A percentile compares a stretch with the other conserved stretches of the same genome.
phyloP scores from a whole-genome alignment of 2,113 vertebrate genomes.

The Bufo gargarizans region DNA sequence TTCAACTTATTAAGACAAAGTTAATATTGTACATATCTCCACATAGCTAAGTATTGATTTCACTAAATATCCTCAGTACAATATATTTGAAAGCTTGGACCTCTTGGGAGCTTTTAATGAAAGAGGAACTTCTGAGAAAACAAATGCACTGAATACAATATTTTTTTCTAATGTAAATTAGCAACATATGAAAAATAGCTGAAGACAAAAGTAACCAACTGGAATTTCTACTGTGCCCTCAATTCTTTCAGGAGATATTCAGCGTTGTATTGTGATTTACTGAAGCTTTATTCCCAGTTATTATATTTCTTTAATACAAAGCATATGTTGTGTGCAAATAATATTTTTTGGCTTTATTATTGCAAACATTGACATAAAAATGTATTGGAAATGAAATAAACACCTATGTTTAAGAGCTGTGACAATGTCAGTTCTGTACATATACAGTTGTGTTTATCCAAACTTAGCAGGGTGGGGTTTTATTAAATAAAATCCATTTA shows the following conservation, averaged over 20 bases:
- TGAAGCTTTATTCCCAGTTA: slow-evolving; percentile 9
- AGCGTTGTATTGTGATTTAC: slow-evolving; percentile 12
- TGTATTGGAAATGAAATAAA: slow-evolving; percentile 24
- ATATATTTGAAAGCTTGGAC: neutral
- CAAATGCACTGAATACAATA: neutral
- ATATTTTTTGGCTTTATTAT: neutral
- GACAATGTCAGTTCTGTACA: neutral
- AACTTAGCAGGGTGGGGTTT: neutral
- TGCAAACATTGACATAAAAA: slow-evolving; percentile 16
- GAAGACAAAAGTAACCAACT: neutral
- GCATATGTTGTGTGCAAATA: slow-evolving; percentile 12
- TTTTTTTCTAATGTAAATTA: neutral
- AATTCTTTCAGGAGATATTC: slow-evolving; percentile 1
- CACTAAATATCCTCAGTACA: neutral
- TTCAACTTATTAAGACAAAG: neutral
- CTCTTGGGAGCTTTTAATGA: slow-evolving; percentile 23
- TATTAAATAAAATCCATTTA: neutral
- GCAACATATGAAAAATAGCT: slow-evolving; percentile 20
- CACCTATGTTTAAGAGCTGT: slow-evolving; percentile 26
- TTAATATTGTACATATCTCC: neutral
- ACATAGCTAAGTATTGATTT: neutral
- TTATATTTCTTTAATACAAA: slow-evolving; percentile 19
- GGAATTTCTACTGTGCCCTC: neutral
- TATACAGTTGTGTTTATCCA: neutral
- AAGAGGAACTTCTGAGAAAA: slow-evolving; percentile 2